Percentiles rank a stretch among this genome's conserved stretches.
These are phyloP conservation scores for Adrianichthys oophorus DNA, from an alignment of 2,797 vertebrate genomes.

Conservation along the genomic window DNA sequence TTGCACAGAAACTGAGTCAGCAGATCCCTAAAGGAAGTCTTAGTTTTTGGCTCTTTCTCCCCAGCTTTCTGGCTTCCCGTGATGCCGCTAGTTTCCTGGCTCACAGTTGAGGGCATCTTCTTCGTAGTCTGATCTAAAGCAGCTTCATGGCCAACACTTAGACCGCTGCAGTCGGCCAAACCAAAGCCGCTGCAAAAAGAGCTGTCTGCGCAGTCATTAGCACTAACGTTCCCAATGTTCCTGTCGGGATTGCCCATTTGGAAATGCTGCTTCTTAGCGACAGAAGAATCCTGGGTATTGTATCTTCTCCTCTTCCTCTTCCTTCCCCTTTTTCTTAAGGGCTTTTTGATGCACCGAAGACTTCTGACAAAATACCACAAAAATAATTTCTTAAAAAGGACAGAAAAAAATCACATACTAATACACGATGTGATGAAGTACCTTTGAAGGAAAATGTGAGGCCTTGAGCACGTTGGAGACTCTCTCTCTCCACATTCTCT, in stretches of 20 bases:
- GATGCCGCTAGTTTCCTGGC: neutral
- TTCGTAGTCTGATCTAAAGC: neutral
- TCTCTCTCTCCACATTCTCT: neutral
- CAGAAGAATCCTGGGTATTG: neutral
- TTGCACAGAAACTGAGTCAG: slow-evolving; percentile 48
- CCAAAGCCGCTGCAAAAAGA: neutral
- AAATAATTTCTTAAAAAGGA: neutral
- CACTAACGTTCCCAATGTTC: rapidly evolving
- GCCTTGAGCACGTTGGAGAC: slow-evolving; percentile 41
- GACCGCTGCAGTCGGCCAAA: neutral
- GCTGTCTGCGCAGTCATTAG: neutral
- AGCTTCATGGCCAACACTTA: neutral
- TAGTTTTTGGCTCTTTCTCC: neutral
- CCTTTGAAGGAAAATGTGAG: slow-evolving; percentile 61
- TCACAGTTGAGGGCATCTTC: neutral
- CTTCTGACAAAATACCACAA: slow-evolving; percentile 41
- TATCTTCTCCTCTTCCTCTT: slow-evolving; percentile 36
- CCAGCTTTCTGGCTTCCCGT: neutral
- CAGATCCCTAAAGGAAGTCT: slow-evolving; percentile 43
- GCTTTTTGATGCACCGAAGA: slow-evolving; percentile 23
- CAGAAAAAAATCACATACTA: neutral
- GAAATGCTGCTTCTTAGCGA: slow-evolving; percentile 45
- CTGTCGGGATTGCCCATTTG: neutral
- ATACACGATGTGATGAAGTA: slow-evolving; percentile 5
- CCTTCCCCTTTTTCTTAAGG: slow-evolving; percentile 10